Evolutionary conservation across 1,140 invertebrate genomes (phyloP), one percentile per base, ranked within the genome.

Genomic region (Pantala flavescens): DNA sequence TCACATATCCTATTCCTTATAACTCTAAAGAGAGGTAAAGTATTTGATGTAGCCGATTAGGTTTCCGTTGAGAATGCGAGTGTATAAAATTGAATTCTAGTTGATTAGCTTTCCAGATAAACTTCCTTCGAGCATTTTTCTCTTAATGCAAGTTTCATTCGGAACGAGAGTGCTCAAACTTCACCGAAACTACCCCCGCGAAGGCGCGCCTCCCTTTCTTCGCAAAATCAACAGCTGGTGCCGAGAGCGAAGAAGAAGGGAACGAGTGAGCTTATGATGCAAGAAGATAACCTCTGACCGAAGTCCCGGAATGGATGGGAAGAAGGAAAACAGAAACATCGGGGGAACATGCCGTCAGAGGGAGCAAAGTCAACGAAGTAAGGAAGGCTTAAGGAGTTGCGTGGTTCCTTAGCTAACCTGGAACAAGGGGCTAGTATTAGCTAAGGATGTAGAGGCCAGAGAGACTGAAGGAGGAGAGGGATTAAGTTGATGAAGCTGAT

Each of bases 311-410:
- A 63, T 16, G 14, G 49, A 63, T 19, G 49, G 49, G 49, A 63
- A 63, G 49, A 63, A 63, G 49, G 49, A 63, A 63, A 63, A 63
- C 49, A 63, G 49, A 63, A 63, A 63, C 49, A 63, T 63, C 49
- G 49, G 49, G n/a, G 12, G 49, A 63, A 63, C 49, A 63, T 21
- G 49, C 43, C 43, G 9, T 63, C 49, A 21, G n/a, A 63, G 12
- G 49, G 49, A 63, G 49, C 12, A 19, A 63, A 63, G 49, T 63
- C 49, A 63, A 63, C 49, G 49, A 5, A 63, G 49, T 16, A 7
- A n/a, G 49, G 49, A 63, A 63, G 49, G 49, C 49, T 63, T 63
- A 63, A 63, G 49, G 49, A 63, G 49, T 63, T 63, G 49, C 14
- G 49, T 21, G 49, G 49, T 63, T 63, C 49, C 49, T 63, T 21